Base-by-base conservation (phyloP, 2,113 vertebrate genomes). In the Labeo catla region DNA sequence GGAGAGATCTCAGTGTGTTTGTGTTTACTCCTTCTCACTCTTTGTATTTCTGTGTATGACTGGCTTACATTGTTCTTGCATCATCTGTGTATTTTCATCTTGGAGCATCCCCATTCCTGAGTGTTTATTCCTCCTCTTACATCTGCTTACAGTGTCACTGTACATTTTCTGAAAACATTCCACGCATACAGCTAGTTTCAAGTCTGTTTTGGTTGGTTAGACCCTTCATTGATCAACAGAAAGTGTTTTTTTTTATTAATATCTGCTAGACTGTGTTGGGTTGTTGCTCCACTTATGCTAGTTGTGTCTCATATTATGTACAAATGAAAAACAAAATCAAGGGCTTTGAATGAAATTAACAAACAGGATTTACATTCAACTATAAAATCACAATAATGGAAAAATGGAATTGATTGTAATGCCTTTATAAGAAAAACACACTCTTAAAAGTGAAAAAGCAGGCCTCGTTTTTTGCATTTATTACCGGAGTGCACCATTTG, bases 61-160 rank as follows among this genome's bases (percentile, higher is more conserved):
- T 73, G 66, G 73, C 82, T 84, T 84, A 73, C 66, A 74, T 84
- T 84, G 49, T 73, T 36, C 68, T 84, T 84, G 82, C 82, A 84
- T 84, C 82, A 84, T 73, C 82, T 73, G 50, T 73, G 81, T 13
- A 57, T 72, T 21, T 54, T 83, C 81, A 73, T 84, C 66, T 73
- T 54, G 1, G 10, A 36, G 61, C 79, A 66, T 70, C 16, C 47
- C 28, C 49, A 68, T 68, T 63, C 45, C 47, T 52, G 23, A 68
- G 66, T 52, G 65, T 83, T 72, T 54, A 59, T 80, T 80, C 54
- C 50, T 39, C 12, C 66, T 84, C 50, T 43, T 59, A 23, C 66
- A 28, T 57, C 82, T 73, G 68, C 50, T 72, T 73, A 57, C 82
- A 57, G 12, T 73, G 19, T 52, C 68, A 73, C 19, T 43, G 50